Base-by-base conservation (phyloP, 1,140 invertebrate genomes). In the Drosophila persimilis region DNA sequence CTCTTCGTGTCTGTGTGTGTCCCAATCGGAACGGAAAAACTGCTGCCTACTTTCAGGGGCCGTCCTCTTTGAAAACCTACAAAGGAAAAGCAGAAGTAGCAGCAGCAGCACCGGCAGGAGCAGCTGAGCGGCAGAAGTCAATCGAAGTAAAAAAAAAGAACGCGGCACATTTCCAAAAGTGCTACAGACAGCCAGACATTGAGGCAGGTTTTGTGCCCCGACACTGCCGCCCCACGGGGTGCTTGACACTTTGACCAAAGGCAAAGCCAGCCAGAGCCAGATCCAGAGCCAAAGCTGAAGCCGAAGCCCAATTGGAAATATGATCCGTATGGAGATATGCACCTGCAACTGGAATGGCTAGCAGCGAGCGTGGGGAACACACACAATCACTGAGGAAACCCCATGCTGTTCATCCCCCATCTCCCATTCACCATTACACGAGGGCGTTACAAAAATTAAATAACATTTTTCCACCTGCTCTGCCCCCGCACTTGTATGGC, bases 401-500 rank as follows among this genome's bases (percentile, higher is more conserved):
- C 44, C 65, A 46, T 66, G 53, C 39, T 45, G 54, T 74, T 47
- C 65, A 61, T 52, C 48, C 53, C 35, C 43, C 50, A 20, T 67
- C 29, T 20, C 45, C 44, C 22, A 45, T 20, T 4, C 13, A 45
- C 44, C 35, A 7, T 5, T 20, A 26, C 24, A 39, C 55, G 45
- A 52, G 73, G 74, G 74, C 66, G 74, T 77, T 64, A 75, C 54
- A 77, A 77, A 76, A 77, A 77, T 77, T 77, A 77, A 77, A 77
- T 76, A 77, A 77, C 74, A 77, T 76, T 77, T 67, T 69, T 59
- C 35, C 26, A 35, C 35, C 29, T 50, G 29, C 17, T 39, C 35
- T 41, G 22, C 11, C 17, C 47, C 8, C 41, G 66, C 80, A 85
- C 72, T 88, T 79, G 8, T 88, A 88, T 50, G 83, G 84, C 79